Evolutionary conservation across 2,888 invertebrate species (phyloP), one percentile per base, ranked within the genome.

Genomic region (Clunio marinus): DNA sequence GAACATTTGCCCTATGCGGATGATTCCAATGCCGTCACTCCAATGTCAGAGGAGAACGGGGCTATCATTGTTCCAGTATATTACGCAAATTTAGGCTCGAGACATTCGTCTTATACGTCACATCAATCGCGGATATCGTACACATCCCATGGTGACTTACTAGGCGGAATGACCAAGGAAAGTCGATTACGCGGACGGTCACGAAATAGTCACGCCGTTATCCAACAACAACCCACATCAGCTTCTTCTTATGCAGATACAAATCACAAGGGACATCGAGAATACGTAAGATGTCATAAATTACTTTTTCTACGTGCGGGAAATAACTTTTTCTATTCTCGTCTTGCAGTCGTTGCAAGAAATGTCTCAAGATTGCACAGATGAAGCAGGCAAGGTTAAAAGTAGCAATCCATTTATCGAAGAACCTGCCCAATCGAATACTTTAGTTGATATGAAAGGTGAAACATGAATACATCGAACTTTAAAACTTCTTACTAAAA

Each of bases 11-110:
- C 96, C 70, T 97, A 94, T 78, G 96, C 96, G 69, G 97, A 97
- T 79, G 97, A 96, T 81, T 96, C 96, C 71, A 93, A 93, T 76
- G 96, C 96, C 72, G 96, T 95, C 70, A 97, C 96, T 71, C 97
- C 97, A 68, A 94, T 96, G 91, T 96, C 95, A 72, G 96, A 96
- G 82, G 96, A 96, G 81, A 95, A 94, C 80, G 94, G 94, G 76
- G 93, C 93, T 77, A 93, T 95, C 80, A 91, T 95, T 75, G 91
- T 94, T 75, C 93, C 93, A 70, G 89, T 91, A 77, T 93, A 93
- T 81, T 91, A 91, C 78, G 87, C 90, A 75, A 91, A 89, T 81
- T 83, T 91, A 82, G 91, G 91, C 74, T 92, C 95, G 72, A 86
- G 95, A 73, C 94, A 95, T 80, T 94, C 93, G 72, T 96, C 95